A percentile compares a stretch with the other conserved stretches of the same genome.
phyloP scores from a whole-genome alignment of 2,888 invertebrate genomes.

The Aphrophora alni region DNA sequence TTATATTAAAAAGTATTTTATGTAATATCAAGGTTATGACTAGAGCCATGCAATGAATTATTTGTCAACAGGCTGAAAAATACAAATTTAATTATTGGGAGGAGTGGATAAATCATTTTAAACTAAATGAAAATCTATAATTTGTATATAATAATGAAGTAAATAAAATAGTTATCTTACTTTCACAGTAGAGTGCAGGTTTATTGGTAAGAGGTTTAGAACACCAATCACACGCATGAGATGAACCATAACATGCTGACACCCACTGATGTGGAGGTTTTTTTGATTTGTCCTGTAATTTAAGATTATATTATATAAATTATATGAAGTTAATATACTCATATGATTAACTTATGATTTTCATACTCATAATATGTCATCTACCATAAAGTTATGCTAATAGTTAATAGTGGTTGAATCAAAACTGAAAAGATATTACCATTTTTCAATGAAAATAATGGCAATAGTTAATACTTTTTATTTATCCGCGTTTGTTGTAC shows the following conservation, averaged over 20 bases:
- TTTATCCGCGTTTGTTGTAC: too few species aligned
- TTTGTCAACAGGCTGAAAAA: conserved; percentile 19
- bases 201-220: conserved; percentile 79
- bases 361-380: too few species aligned
- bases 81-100: conserved; percentile 24
- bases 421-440: too few species aligned
- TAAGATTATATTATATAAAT: too few species aligned
- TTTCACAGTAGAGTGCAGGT: conserved; percentile 83
- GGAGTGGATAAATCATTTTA: background rate
- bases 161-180: conserved; percentile 66
- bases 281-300: conserved; percentile 76
- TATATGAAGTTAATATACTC: too few species aligned
- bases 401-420: too few species aligned
- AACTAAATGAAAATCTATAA: background rate
- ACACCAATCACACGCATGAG: conserved; percentile 79
- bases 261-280: conserved; percentile 80
- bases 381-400: too few species aligned
- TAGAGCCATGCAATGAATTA: background rate
- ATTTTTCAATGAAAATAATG: too few species aligned
- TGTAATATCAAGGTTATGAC: conserved; percentile 47
- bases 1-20: too few species aligned
- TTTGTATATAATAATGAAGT: background rate
- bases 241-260: conserved; percentile 67
- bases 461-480: too few species aligned
- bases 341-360: too few species aligned